Conservation (phyloP, 2,113 vertebrate genomes). For the Eubucco bourcierii region DNA sequence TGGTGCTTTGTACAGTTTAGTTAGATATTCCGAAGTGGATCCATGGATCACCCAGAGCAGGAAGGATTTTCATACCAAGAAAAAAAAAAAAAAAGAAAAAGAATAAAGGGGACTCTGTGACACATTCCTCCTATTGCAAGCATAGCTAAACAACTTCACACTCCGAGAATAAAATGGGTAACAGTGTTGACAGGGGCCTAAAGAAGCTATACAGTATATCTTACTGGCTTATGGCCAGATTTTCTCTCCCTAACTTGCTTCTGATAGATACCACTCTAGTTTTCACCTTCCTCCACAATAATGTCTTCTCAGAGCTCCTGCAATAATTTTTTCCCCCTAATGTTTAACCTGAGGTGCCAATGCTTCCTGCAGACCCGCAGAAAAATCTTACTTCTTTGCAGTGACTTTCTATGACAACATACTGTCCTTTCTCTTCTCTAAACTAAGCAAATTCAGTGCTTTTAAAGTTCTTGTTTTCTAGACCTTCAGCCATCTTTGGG, state of each 20-base stretch:
- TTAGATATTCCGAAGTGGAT: neutral
- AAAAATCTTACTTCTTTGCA: neutral
- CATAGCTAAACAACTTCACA: neutral
- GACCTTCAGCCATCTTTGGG: neutral
- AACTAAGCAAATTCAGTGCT: neutral
- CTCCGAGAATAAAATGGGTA: neutral
- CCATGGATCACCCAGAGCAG: neutral
- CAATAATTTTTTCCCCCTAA: neutral
- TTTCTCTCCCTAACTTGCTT: neutral
- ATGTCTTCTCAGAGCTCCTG: fast-evolving
- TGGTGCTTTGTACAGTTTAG: neutral
- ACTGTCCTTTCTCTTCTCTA: neutral
- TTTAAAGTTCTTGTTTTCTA: neutral
- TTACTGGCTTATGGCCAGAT: neutral
- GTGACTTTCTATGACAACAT: neutral
- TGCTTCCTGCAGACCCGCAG: neutral
- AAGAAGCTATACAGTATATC: neutral
- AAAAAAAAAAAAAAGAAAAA: neutral
- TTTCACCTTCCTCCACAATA: neutral
- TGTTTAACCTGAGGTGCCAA: neutral
- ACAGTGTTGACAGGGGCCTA: neutral
- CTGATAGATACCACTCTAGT: neutral
- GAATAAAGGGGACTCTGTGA: neutral
- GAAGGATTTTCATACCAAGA: neutral
- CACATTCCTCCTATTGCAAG: neutral